phyloP scores from a whole-genome alignment of 2,888 invertebrate species.

The Aporophyla lueneburgensis region DNA sequence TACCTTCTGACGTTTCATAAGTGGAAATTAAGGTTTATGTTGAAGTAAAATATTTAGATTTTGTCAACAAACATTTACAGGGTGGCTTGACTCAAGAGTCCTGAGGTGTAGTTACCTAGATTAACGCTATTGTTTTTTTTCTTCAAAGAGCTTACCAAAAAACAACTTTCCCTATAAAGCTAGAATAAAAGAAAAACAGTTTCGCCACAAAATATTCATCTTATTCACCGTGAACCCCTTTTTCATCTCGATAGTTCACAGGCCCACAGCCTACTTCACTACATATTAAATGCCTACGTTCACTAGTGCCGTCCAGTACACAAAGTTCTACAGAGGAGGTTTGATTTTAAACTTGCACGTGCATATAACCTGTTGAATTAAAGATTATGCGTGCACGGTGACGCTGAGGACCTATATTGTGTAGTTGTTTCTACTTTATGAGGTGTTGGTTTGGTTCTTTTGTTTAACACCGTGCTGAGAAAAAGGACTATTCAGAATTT shows the following conservation, averaged over 20 bases:
- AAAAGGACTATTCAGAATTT: not conserved
- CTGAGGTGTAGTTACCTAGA: too few relatives aligned
- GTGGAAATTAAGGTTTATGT: too few relatives aligned
- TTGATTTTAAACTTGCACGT: slow-evolving; percentile 52
- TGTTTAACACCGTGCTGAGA: not conserved
- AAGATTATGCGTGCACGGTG: slow-evolving; percentile 48
- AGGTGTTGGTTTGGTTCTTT: not conserved
- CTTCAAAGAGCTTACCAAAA: not conserved
- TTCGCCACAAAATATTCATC: not conserved
- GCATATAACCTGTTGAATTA: slow-evolving; percentile 60
- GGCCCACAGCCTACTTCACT: too few relatives aligned
- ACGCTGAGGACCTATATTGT: slow-evolving; percentile 16
- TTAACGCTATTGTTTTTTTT: not conserved
- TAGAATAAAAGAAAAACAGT: not conserved
- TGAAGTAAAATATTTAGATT: too few relatives aligned
- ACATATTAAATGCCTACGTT: not conserved
- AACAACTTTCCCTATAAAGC: not conserved
- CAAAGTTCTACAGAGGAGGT: slow-evolving; percentile 40
- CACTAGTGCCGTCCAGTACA: slow-evolving; percentile 5
- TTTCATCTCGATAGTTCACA: not conserved
- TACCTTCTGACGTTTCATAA: too few relatives aligned
- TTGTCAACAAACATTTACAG: too few relatives aligned
- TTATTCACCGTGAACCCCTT: not conserved
- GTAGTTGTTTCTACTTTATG: not conserved
- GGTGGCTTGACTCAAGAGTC: not conserved